Conservation (phyloP, 2,113 vertebrate species). For the Rallus limicola region DNA sequence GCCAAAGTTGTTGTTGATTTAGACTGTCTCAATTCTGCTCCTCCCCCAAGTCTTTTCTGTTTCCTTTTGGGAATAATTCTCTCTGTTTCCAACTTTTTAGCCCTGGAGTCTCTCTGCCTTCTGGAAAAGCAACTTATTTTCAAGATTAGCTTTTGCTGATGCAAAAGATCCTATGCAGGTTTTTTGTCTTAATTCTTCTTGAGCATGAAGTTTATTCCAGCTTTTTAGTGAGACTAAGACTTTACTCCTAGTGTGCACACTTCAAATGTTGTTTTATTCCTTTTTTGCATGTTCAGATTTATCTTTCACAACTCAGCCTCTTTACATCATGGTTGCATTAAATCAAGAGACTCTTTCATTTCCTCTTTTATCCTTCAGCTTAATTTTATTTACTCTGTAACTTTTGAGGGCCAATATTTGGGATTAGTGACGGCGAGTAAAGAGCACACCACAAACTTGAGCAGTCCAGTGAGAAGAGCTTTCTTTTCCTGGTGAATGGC, state of each 20-base stretch:
- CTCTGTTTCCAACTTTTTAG: neutral
- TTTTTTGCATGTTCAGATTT: neutral
- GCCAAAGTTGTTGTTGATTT: neutral
- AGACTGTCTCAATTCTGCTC: neutral
- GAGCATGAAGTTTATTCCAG: neutral
- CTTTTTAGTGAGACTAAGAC: neutral
- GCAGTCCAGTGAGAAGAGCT: neutral
- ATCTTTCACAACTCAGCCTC: neutral
- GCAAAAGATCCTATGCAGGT: neutral
- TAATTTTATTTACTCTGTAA: slow-evolving; percentile 21
- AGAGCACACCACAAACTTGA: neutral
- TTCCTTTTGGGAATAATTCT: neutral
- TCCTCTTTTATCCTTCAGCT: neutral
- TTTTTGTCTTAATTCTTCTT: neutral
- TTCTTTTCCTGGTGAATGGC: neutral
- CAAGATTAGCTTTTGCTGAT: neutral
- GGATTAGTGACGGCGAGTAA: neutral
- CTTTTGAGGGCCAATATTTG: neutral
- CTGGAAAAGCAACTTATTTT: neutral
- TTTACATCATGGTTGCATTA: neutral
- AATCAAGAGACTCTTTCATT: slow-evolving; percentile 12
- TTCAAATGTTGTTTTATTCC: neutral
- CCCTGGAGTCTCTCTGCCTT: neutral
- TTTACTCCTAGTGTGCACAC: fast-evolving
- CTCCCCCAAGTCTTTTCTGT: neutral